Conservation (phyloP, 2,113 vertebrate genomes). For the Salvelinus namaycush region DNA sequence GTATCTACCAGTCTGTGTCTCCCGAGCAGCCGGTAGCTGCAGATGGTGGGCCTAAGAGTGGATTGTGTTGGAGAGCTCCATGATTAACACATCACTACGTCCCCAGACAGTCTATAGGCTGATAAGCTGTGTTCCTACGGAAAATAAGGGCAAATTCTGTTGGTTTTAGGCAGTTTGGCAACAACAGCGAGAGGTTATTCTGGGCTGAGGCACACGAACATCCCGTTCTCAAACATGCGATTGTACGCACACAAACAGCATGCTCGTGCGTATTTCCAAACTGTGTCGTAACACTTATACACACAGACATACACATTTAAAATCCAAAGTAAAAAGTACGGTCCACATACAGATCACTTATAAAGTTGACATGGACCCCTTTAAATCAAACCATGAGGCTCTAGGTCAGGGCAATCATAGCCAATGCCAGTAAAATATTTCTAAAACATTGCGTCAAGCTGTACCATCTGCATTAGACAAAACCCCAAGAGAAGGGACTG, state of each 20-base stretch:
- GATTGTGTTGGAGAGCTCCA: constrained; percentile 62
- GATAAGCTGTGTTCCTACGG: constrained; percentile 35
- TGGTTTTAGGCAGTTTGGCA: constrained; percentile 6
- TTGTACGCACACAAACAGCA: too few relatives aligned
- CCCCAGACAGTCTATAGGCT: constrained; percentile 46
- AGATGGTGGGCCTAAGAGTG: constrained; percentile 62
- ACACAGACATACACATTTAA: too few relatives aligned
- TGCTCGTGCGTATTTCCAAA: not conserved
- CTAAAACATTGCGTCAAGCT: constrained; percentile 45
- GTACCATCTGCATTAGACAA: constrained; percentile 58
- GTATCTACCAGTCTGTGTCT: constrained; percentile 19
- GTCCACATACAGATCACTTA: too few relatives aligned
- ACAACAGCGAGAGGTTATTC: constrained; percentile 13
- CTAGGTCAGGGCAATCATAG: constrained; percentile 12
- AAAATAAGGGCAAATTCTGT: constrained; percentile 21
- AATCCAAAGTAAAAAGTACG: too few relatives aligned
- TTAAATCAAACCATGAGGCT: not conserved
- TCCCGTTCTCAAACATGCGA: not conserved
- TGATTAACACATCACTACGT: constrained; percentile 63
- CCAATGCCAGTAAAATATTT: constrained; percentile 26
- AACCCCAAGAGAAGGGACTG: constrained; percentile 47
- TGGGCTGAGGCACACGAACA: not conserved
- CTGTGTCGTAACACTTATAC: not conserved
- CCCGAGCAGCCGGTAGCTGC: constrained; percentile 63
- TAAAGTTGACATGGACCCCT: too few relatives aligned